Conservation (phyloP, 1,140 invertebrate species). For the Aphaenogaster floridana region DNA sequence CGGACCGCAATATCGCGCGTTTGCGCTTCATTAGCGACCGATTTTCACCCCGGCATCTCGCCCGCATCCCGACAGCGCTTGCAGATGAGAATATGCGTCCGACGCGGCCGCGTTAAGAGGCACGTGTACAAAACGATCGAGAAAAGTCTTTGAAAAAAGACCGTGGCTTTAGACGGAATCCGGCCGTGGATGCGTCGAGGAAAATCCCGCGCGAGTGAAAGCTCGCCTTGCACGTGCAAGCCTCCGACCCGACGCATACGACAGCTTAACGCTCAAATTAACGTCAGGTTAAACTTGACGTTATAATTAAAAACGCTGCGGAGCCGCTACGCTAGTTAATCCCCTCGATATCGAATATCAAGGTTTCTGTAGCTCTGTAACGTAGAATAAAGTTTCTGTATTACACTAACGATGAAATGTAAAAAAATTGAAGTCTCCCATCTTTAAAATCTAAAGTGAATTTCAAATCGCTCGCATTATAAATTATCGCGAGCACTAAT, state of each 20-base stretch:
- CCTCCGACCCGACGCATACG: background rate
- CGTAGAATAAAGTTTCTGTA: background rate
- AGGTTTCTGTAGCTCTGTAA: background rate
- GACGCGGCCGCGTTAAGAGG: slow-evolving; percentile 12
- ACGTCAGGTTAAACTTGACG: slow-evolving; percentile 20
- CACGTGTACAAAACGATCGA: slow-evolving; percentile 54
- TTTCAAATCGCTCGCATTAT: background rate
- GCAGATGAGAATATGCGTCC: slow-evolving; percentile 29
- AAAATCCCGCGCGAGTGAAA: slow-evolving; percentile 26
- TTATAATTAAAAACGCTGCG: slow-evolving; percentile 31
- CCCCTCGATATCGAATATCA: slow-evolving; percentile 2
- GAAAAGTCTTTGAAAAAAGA: slow-evolving; percentile 23
- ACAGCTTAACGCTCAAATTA: slow-evolving; percentile 35
- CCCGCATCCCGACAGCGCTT: background rate
- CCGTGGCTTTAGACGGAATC: slow-evolving; percentile 14
- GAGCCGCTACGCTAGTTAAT: background rate
- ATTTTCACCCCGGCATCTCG: slow-evolving; percentile 20
- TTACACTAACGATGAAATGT: background rate
- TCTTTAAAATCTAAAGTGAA: background rate
- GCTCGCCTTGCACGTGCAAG: slow-evolving; percentile 21
- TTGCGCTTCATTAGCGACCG: slow-evolving; percentile 48
- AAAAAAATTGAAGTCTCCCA: background rate
- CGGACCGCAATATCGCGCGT: slow-evolving; percentile 27
- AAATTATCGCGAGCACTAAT: background rate
- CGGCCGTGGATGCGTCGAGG: background rate